Conservation (phyloP, 1,140 invertebrate genomes). For the Musca domestica region DNA sequence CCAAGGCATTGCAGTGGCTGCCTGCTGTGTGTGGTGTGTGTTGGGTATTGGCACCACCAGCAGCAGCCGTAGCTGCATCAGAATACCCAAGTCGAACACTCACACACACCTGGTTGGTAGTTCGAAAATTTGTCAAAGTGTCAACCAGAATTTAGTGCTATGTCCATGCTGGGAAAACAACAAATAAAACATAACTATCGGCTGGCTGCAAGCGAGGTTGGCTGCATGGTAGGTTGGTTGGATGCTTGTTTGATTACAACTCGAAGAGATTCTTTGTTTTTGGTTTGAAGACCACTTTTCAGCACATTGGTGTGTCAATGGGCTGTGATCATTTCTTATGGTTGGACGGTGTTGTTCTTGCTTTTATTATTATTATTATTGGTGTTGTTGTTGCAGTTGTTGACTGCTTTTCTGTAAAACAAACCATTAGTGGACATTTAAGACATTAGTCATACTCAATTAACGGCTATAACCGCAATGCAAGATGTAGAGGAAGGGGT, state of each 20-base stretch:
- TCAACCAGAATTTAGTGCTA: conserved; percentile 46
- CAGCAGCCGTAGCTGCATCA: conserved; percentile 39
- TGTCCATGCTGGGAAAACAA: background rate
- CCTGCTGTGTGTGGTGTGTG: conserved; percentile 8
- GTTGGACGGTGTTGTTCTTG: background rate
- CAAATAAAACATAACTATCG: conserved; percentile 29
- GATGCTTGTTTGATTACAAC: background rate
- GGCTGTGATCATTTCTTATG: background rate
- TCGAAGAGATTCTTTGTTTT: background rate
- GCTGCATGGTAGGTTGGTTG: background rate
- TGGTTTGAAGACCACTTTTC: background rate
- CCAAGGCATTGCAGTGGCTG: conserved; percentile 9
- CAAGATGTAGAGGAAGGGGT: too few species aligned
- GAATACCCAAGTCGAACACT: conserved; percentile 32
- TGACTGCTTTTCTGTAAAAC: conserved; percentile 44
- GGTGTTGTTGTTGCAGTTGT: too few species aligned
- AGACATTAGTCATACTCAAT: conserved; percentile 52
- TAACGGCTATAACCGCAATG: too few species aligned
- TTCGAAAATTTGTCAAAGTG: conserved; percentile 53
- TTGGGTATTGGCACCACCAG: background rate
- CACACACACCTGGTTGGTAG: conserved; percentile 31
- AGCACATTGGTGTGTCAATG: background rate
- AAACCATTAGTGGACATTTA: conserved; percentile 51
- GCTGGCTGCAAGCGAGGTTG: conserved; percentile 23
- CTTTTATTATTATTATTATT: background rate